These are phyloP conservation scores for Malurus leucopterus DNA, from an alignment of 2,797 vertebrate species.

Conservation along the genomic window DNA sequence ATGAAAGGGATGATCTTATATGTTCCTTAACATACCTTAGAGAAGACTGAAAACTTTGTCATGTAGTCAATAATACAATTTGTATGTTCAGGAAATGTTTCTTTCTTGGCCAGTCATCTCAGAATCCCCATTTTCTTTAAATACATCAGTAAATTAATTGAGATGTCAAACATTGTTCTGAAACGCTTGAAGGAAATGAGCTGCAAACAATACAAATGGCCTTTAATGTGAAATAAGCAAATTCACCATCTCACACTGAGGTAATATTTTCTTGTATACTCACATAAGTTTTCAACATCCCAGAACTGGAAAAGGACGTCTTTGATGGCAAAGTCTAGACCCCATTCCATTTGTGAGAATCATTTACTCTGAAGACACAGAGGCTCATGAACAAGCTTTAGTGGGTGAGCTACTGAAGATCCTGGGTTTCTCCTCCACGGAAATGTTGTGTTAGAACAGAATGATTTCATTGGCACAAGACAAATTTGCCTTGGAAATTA, in stretches of 20 bases:
- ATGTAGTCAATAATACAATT: neutral
- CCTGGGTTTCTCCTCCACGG: neutral
- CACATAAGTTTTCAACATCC: neutral
- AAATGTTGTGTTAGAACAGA: neutral
- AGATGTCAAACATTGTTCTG: neutral
- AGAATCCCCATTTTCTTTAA: neutral
- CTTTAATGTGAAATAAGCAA: neutral
- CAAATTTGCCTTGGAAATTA: neutral
- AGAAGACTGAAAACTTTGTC: neutral
- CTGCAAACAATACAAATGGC: neutral
- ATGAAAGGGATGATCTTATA: neutral
- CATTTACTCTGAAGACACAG: neutral
- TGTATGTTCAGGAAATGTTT: neutral
- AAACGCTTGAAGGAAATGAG: neutral
- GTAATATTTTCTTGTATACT: neutral
- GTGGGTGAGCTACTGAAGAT: neutral
- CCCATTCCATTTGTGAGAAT: neutral
- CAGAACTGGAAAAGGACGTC: neutral
- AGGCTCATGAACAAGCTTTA: neutral
- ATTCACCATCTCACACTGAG: neutral
- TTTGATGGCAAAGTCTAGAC: neutral
- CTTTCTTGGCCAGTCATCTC: neutral
- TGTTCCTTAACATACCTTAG: neutral
- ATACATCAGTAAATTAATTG: neutral
- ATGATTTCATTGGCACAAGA: neutral